These are phyloP conservation scores for Gastrophryne carolinensis DNA, from an alignment of 2,797 vertebrate species.

Conservation along the genomic window DNA sequence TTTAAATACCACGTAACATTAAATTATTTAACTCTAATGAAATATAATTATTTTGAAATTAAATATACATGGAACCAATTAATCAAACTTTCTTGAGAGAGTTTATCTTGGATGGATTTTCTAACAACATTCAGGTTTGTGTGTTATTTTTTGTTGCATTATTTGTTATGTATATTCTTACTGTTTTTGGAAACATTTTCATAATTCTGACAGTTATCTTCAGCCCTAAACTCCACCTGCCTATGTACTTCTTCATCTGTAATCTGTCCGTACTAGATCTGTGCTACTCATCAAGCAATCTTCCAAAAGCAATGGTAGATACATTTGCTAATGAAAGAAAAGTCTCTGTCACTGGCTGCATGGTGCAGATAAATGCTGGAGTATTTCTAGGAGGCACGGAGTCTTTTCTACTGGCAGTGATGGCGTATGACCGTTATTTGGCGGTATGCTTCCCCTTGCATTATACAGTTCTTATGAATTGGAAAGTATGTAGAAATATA, in stretches of 20 bases:
- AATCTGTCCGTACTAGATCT: constrained; percentile 17
- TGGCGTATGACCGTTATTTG: background rate
- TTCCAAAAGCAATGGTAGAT: background rate
- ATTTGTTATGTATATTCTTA: background rate
- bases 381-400: background rate
- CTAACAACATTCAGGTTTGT: background rate
- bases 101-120: background rate
- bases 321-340: background rate
- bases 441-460: background rate
- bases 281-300: background rate
- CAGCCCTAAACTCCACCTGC: background rate
- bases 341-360: background rate
- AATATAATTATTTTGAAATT: too few relatives aligned
- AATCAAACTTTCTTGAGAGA: background rate
- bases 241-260: constrained; percentile 28
- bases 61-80: background rate
- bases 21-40: too few relatives aligned
- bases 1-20: too few relatives aligned
- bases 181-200: background rate
- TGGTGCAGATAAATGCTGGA: background rate
- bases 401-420: constrained; percentile 6
- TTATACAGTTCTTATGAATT: too few relatives aligned
- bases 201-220: background rate
- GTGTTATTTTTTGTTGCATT: background rate
- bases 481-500: background rate